These are phyloP conservation scores for Paradoxurus hermaphroditus DNA, from an alignment of 2,113 vertebrate genomes.

Conservation along the genomic window DNA sequence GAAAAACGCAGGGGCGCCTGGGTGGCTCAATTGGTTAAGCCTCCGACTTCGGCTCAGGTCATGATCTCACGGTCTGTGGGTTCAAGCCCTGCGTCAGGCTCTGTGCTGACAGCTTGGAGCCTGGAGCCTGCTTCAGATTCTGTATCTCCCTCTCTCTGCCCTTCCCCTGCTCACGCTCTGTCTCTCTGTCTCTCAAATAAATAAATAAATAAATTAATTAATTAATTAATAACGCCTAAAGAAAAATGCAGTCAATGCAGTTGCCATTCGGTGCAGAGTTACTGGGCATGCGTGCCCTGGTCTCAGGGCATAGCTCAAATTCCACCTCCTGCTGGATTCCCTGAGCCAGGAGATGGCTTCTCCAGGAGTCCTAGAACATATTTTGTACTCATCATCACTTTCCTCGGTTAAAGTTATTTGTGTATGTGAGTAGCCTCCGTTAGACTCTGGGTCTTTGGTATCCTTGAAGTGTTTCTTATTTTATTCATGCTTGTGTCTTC, in stretches of 20 bases:
- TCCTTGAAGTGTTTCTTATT: not conserved
- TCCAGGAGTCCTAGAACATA: not conserved
- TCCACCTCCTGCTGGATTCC: not conserved
- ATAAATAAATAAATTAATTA: too few species aligned
- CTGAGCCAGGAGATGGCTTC: not conserved
- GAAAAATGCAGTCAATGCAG: not conserved
- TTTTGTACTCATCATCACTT: not conserved
- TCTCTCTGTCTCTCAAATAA: too few species aligned
- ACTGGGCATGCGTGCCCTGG: not conserved
- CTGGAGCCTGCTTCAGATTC: too few species aligned
- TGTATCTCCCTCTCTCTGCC: too few species aligned
- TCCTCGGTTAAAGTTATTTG: not conserved
- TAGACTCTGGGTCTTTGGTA: not conserved
- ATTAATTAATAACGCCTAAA: too few species aligned
- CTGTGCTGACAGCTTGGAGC: too few species aligned
- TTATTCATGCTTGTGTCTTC: not conserved
- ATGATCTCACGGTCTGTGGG: too few species aligned
- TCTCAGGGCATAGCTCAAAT: not conserved
- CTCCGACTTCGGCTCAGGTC: too few species aligned
- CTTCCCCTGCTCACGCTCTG: too few species aligned
- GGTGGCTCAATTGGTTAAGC: too few species aligned
- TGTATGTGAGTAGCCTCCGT: not conserved
- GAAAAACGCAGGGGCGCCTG: too few species aligned
- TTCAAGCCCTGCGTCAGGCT: too few species aligned
- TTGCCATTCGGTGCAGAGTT: not conserved